Evolutionary conservation across 1,140 invertebrate genomes (phyloP), one percentile per base, ranked within the genome.

Genomic region (Drosophila simulans): DNA sequence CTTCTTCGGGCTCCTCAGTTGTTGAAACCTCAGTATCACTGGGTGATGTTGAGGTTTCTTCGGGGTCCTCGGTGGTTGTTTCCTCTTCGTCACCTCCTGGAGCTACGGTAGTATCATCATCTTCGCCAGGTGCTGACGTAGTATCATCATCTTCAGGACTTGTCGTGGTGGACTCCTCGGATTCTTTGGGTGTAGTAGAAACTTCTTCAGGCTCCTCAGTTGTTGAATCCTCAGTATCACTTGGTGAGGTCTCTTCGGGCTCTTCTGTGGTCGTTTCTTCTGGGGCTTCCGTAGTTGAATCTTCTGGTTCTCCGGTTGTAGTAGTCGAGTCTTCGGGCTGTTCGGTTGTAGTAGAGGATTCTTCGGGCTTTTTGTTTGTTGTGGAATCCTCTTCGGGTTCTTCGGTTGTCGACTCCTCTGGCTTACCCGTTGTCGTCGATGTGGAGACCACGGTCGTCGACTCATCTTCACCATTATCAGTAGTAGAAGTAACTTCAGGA

Each of bases 301-400:
- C 46, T 0, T 42, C 25, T 0, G 49, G 20, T 13, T 49, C 62
- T 10, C 35, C 55, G 1, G 52, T 22, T 4, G 64, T 73, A n/a
- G 64, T 68, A n/a, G 45, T n/a, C 5, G 37, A 20, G 11, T 49
- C 62, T 3, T 35, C 46, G 0, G 64, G 55, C 5, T 34, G 37
- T 11, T 34, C 20, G 15, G 56, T 31, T 3, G 70, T 73, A 7
- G 45, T 8, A 27, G 45, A n/a, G 2, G 13, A 34, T 7, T 49
- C 62, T 12, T 42, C 45, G 5, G 64, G 46, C 5, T 34, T 27
- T 0, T 25, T 25, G 13, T 45, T 43, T 7, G 70, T 73, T 10
- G 62, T 63, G n/a, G 60, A 46, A 13, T 12, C 3, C n/a, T 51
- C 35, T n/a, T 53, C 46, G 12, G 12, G 55, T 22, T 45, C 17